phyloP scores from a whole-genome alignment of 2,113 vertebrate genomes.

The Lagenorhynchus albirostris region DNA sequence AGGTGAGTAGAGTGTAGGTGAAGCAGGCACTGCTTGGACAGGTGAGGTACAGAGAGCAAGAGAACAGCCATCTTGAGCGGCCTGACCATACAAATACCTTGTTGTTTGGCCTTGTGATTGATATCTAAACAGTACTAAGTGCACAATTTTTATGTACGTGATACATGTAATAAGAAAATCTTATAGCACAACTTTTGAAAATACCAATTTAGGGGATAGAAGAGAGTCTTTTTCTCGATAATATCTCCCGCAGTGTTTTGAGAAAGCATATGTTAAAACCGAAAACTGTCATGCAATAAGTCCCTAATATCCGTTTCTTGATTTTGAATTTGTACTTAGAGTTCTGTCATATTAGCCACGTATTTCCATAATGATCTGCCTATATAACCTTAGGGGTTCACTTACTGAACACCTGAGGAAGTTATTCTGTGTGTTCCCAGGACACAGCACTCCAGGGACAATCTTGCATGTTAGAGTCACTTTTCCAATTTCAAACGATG shows the following conservation, averaged over 20 bases:
- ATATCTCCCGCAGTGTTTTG: background rate
- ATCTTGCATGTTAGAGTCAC: background rate
- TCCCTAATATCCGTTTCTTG: background rate
- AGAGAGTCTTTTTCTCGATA: background rate
- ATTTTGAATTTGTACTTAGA: slow-evolving; percentile 4
- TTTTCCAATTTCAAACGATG: background rate
- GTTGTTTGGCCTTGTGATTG: background rate
- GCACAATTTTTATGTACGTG: background rate
- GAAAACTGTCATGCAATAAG: background rate
- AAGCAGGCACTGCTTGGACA: too few relatives aligned
- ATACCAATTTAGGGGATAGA: background rate
- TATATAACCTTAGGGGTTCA: background rate
- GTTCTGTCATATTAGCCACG: background rate
- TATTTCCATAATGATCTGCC: background rate
- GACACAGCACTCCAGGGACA: background rate
- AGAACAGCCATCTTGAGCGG: too few relatives aligned
- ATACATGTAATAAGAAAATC: background rate
- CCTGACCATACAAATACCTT: background rate
- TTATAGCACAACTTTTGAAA: background rate
- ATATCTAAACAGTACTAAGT: background rate
- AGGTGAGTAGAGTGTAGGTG: too few relatives aligned
- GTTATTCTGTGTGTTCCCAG: background rate
- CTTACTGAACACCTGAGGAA: background rate
- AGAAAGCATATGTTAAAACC: background rate
- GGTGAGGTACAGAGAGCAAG: too few relatives aligned